Conservation (phyloP, 30 jellyfish, hydroid and myxozoan genomes). For the Aurelia coerulea region DNA sequence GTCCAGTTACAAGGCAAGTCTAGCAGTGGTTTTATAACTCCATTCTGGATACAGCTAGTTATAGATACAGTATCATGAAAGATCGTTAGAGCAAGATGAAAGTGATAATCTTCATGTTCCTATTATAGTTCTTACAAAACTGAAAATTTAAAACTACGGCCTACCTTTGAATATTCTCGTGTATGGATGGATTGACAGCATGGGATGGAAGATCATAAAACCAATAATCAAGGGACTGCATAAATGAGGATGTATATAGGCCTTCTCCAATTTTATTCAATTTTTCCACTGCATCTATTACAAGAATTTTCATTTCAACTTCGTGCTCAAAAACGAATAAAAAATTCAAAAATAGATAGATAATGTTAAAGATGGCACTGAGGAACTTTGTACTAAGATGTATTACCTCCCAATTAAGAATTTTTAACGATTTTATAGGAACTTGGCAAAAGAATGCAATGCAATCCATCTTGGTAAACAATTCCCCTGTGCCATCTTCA, state of each 20-base stretch:
- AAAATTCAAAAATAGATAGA: no score
- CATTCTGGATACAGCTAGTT: no score
- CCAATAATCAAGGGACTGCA: slow-evolving; percentile 43
- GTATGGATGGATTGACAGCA: slow-evolving; percentile 6
- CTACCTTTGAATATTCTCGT: slow-evolving; percentile 16
- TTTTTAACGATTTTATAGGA: background rate
- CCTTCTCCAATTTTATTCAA: background rate
- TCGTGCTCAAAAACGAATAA: no score
- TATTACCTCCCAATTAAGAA: background rate
- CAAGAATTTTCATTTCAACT: no score
- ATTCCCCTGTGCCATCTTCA: slow-evolving; percentile 4
- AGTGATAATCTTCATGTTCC: no score
- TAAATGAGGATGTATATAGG: slow-evolving; percentile 14
- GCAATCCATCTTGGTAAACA: background rate
- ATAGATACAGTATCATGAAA: no score
- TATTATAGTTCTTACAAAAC: background rate
- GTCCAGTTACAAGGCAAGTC: no score
- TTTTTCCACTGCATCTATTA: background rate
- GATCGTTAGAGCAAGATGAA: no score
- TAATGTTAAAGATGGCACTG: no score
- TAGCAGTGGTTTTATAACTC: no score
- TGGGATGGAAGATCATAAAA: slow-evolving; percentile 52
- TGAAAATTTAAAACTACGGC: background rate
- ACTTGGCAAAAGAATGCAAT: no score
- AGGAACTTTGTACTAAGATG: no score